Percentiles rank a stretch among this genome's conserved stretches.
Conservation (phyloP, 2,797 vertebrate species). For the Eupleurogrammus muticus region DNA sequence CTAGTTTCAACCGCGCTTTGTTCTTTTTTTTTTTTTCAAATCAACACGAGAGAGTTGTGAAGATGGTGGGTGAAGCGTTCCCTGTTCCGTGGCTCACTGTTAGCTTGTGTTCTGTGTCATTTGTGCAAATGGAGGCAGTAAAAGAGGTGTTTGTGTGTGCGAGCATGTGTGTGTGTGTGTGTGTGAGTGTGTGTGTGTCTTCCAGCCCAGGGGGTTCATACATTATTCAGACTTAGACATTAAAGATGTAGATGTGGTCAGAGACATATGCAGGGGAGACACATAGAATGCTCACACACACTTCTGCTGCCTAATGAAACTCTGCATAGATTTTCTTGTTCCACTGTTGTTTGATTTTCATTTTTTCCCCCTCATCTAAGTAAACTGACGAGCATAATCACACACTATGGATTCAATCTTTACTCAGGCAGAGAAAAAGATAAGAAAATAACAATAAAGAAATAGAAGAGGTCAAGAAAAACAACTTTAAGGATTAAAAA, state of each 20-base stretch:
- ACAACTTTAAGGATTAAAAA: constrained; percentile 56
- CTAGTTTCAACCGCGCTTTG: constrained; percentile 38
- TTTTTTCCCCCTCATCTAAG: constrained; percentile 6
- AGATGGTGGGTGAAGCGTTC: neutral
- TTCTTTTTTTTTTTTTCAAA: constrained; percentile 42
- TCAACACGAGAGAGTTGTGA: constrained; percentile 23
- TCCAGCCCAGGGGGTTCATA: constrained; percentile 70
- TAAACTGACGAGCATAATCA: constrained; percentile 31
- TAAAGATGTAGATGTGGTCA: constrained; percentile 86
- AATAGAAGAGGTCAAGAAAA: constrained; percentile 31
- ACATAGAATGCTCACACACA: constrained; percentile 34
- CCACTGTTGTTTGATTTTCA: constrained; percentile 25
- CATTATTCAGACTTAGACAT: constrained; percentile 83
- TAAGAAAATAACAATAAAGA: constrained; percentile 12
- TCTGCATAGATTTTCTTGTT: constrained; percentile 45
- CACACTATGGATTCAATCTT: constrained; percentile 46
- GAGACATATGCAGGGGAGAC: constrained; percentile 72
- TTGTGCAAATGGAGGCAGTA: constrained; percentile 35
- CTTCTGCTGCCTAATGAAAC: constrained; percentile 51
- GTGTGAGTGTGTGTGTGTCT: constrained; percentile 40
- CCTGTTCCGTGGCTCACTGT: constrained; percentile 14
- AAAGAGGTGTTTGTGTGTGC: constrained; percentile 38
- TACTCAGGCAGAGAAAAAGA: constrained; percentile 14
- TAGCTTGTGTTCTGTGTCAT: constrained; percentile 32
- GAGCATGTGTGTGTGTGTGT: constrained; percentile 22